phyloP scores from a whole-genome alignment of 1,140 invertebrate genomes.

The Adelges cooleyi region DNA sequence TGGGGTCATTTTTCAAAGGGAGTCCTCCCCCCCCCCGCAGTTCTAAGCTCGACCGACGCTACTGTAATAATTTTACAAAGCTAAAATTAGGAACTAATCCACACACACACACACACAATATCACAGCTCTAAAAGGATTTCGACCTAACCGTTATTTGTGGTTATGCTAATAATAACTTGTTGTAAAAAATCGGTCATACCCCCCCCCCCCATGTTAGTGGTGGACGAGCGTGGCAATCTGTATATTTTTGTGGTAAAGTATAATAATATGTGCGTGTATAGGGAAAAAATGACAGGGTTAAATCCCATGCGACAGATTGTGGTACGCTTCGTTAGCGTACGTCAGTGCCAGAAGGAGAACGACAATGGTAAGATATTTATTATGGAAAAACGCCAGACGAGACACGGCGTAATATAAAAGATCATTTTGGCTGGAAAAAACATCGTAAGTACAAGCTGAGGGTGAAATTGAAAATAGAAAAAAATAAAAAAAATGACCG shows the following conservation, averaged over 20 bases:
- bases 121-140: background rate
- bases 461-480: background rate
- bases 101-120: background rate
- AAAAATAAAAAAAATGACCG: background rate
- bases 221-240: too few relatives aligned
- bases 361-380: constrained; percentile 17
- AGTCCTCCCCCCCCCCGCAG: constrained; percentile 3
- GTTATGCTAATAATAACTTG: too few relatives aligned
- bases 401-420: constrained; percentile 3
- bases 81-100: background rate
- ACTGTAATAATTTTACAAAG: constrained; percentile 9
- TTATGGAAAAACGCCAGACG: constrained; percentile 9
- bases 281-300: background rate
- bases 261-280: too few relatives aligned
- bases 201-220: too few relatives aligned
- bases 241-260: too few relatives aligned
- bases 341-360: constrained; percentile 9
- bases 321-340: constrained; percentile 20
- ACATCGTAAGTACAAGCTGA: background rate
- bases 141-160: background rate
- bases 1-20: constrained; percentile 19
- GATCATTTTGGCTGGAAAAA: constrained; percentile 4
- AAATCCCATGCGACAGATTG: constrained; percentile 18
- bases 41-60: background rate
- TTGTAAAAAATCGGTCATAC: too few relatives aligned